Evolutionary conservation across 2,113 vertebrate genomes (phyloP).

Genomic region (Paradoxurus hermaphroditus): DNA sequence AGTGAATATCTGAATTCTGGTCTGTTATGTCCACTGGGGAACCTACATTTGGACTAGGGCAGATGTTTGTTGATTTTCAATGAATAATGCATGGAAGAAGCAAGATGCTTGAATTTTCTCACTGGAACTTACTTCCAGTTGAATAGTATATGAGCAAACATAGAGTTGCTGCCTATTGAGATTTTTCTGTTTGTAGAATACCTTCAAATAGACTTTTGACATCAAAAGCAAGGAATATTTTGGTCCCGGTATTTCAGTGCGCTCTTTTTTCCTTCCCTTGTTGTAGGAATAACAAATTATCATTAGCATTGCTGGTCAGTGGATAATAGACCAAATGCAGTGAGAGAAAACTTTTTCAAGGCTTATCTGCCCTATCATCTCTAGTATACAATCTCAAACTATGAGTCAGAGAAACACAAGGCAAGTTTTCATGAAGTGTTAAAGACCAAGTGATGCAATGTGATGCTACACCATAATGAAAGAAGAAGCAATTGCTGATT

Average conservation of each 20-base stretch:
- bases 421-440: not conserved
- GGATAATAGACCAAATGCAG: not conserved
- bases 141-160: slow-evolving; percentile 65
- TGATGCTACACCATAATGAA: not conserved
- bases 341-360: not conserved
- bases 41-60: slow-evolving; percentile 71
- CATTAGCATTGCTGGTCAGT: not conserved
- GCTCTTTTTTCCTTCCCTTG: not conserved
- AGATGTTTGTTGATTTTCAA: slow-evolving; percentile 78
- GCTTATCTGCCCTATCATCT: not conserved
- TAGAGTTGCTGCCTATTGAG: slow-evolving; percentile 15
- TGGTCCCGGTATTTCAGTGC: not conserved
- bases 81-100: slow-evolving; percentile 70
- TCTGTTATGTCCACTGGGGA: slow-evolving; percentile 57
- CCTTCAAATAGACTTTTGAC: slow-evolving; percentile 47
- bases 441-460: not conserved
- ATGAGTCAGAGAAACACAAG: not conserved
- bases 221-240: slow-evolving; percentile 13
- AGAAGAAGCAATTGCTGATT: not conserved
- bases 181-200: slow-evolving; percentile 12
- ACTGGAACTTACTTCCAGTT: slow-evolving; percentile 59
- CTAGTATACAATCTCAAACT: not conserved
- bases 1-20: slow-evolving; percentile 49
- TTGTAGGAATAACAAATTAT: not conserved
- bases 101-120: slow-evolving; percentile 55